Conservation (phyloP, 1,140 invertebrate genomes). For the Lamellibrachia luymesi region DNA sequence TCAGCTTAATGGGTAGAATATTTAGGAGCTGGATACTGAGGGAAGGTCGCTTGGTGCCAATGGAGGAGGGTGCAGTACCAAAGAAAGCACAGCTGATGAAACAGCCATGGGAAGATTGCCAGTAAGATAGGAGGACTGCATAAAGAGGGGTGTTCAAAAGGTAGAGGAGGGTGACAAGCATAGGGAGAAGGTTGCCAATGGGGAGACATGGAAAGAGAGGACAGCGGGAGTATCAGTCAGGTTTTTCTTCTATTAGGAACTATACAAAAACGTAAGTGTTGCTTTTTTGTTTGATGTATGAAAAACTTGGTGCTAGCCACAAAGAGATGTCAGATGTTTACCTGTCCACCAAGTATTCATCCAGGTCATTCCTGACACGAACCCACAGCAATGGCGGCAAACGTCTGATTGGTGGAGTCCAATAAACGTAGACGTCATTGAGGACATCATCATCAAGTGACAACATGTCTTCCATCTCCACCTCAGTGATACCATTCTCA, state of each 20-base stretch:
- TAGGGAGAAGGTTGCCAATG: too few relatives aligned
- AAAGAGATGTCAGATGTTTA: background rate
- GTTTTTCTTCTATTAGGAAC: background rate
- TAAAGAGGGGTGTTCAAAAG: too few relatives aligned
- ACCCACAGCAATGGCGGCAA: slow-evolving; percentile 26
- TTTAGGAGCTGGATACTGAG: too few relatives aligned
- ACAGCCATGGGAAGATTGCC: too few relatives aligned
- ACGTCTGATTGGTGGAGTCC: slow-evolving; percentile 25
- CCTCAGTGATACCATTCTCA: slow-evolving; percentile 19
- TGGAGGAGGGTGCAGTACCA: too few relatives aligned
- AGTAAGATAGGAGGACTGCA: too few relatives aligned
- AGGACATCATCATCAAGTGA: slow-evolving; percentile 26
- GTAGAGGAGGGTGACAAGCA: too few relatives aligned
- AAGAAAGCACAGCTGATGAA: too few relatives aligned
- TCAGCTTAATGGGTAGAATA: too few relatives aligned
- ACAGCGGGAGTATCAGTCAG: too few relatives aligned
- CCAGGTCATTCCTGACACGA: slow-evolving; percentile 25
- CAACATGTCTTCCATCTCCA: slow-evolving; percentile 29
- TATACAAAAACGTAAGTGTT: background rate
- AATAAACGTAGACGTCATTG: slow-evolving; percentile 29
- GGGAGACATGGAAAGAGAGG: too few relatives aligned
- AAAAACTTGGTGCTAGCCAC: background rate
- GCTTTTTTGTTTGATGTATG: background rate
- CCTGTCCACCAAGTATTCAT: slow-evolving; percentile 14
- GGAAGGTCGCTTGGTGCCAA: too few relatives aligned